Conservation (phyloP, 2,888 invertebrate genomes). For the Nesidiocoris tenuis region DNA sequence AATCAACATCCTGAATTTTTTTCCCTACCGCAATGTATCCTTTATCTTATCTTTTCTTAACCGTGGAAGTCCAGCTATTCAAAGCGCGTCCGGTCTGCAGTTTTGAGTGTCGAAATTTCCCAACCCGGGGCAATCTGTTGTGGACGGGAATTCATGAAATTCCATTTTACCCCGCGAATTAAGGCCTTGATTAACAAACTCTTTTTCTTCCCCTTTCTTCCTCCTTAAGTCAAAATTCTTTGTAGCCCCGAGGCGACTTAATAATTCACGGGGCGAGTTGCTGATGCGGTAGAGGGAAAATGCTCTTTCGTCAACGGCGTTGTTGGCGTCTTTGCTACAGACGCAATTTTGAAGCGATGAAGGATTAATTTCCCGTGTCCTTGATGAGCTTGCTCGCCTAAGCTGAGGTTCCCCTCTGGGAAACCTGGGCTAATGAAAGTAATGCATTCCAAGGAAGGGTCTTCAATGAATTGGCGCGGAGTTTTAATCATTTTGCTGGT, state of each 20-base stretch:
- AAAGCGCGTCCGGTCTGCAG: too few species aligned
- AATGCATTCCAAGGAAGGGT: neutral
- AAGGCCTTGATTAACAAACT: neutral
- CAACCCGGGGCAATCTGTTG: too few species aligned
- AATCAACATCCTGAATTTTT: too few species aligned
- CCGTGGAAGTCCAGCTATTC: too few species aligned
- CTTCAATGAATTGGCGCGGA: neutral
- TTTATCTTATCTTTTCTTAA: too few species aligned
- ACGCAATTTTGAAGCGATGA: neutral
- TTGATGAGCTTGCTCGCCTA: neutral
- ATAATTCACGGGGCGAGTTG: neutral
- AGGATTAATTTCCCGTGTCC: neutral
- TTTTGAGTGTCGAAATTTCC: too few species aligned
- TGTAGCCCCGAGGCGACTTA: neutral
- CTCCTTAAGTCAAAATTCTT: neutral
- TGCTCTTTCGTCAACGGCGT: neutral
- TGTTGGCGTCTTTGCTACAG: neutral
- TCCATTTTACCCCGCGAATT: neutral
- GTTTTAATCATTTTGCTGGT: too few species aligned
- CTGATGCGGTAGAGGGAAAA: neutral
- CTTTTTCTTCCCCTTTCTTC: neutral
- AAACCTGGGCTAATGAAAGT: neutral
- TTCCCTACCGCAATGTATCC: too few species aligned
- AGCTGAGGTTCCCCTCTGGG: neutral
- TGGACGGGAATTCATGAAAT: neutral